Evolutionary conservation across 2,888 invertebrate species (phyloP), one percentile per base, ranked within the genome.

Genomic region (Epinotia ramella): DNA sequence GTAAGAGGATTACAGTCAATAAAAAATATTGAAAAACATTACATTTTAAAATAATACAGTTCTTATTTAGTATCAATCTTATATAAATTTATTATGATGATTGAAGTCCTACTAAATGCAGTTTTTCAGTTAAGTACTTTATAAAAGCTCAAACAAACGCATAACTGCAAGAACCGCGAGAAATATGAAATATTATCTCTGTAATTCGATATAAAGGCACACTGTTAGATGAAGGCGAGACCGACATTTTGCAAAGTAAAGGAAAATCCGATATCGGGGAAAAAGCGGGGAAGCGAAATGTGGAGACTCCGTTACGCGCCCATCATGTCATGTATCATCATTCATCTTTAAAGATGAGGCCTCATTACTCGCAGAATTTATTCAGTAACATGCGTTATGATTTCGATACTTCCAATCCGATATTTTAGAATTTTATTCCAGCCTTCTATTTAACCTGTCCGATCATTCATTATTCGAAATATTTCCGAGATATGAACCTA

Each of bases 121-220:
- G 24, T 28, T 28, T 28, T 28, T 28, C 24, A 28, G 24, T 28
- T 28, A 28, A 28, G 24, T 28, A 3, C 2, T 73, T 63, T 73
- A 72, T 73, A 71, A 60, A 78, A 76, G 77, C 68, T 78, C 78
- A 80, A 73, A 73, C 1, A 28, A 28, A 28, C 2, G 24, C 24
- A 3, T 28, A 28, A 28, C 24, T 28, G 24, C 56, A 77, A 83
- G 82, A 81, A 72, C 80, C 77, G 80, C 80, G 77, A 80, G 81
- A 76, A 72, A 83, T 83, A 82, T 82, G 79, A 79, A 80, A 82
- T 79, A 85, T 86, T 87, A 85, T 82, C 82, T 80, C 78, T 81
- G 86, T 87, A 86, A 86, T 84, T 81, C 82, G 83, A 87, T 84
- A 86, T 83, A 82, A 84, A 84, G 81, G 82, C 79, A 81, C 80